phyloP scores from a whole-genome alignment of 2,113 vertebrate species.

The Cyrtonyx montezumae region DNA sequence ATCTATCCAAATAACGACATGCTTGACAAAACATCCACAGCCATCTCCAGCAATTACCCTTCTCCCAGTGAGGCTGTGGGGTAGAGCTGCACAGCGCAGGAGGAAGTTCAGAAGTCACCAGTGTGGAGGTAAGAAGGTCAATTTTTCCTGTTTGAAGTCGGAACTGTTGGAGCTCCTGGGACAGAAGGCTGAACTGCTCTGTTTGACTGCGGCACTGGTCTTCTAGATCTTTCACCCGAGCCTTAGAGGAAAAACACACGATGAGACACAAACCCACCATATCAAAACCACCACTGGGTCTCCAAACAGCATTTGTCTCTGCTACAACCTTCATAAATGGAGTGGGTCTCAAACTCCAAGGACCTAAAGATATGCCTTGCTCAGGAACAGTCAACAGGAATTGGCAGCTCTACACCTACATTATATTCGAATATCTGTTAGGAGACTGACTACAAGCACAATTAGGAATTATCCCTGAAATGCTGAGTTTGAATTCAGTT shows the following conservation, averaged over 20 bases:
- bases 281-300: neutral
- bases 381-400: neutral
- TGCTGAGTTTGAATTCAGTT: neutral
- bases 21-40: neutral
- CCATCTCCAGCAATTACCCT: slow-evolving; percentile 3
- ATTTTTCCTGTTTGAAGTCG: slow-evolving; percentile 90
- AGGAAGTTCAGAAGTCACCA: slow-evolving; percentile 75
- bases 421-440: neutral
- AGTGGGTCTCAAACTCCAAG: neutral
- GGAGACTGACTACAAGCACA: neutral
- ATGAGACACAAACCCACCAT: neutral
- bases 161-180: slow-evolving; percentile 92
- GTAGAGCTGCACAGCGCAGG: slow-evolving; percentile 63
- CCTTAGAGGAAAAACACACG: slow-evolving; percentile 74
- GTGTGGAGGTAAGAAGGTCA: slow-evolving; percentile 83
- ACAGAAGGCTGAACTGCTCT: slow-evolving; percentile 92
- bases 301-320: neutral
- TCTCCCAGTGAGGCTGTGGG: slow-evolving; percentile 44
- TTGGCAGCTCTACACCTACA: neutral
- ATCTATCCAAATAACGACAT: neutral
- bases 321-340: neutral
- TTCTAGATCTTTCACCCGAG: slow-evolving; percentile 93
- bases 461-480: neutral
- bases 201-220: slow-evolving; percentile 95
- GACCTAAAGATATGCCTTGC: neutral